Evolutionary conservation across 2,888 invertebrate genomes (phyloP), one percentile per base, ranked within the genome.

Genomic region (Euspilapteryx auroguttella): DNA sequence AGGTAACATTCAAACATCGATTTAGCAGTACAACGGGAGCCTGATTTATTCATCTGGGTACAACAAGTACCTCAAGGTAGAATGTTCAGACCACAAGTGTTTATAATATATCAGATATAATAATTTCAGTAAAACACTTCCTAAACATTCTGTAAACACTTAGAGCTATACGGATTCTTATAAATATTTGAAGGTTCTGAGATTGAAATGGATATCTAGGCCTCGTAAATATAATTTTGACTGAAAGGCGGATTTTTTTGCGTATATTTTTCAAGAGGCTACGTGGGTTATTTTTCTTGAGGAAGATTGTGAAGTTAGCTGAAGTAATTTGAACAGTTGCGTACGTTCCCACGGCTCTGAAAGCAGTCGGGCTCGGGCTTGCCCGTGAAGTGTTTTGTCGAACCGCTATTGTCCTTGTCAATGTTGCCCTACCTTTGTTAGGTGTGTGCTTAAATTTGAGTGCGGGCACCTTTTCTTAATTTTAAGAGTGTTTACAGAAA

Each of bases 161-260:
- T 71, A 75, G 73, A 75, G 73, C 75, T 75, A 68, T 58, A 43
- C 40, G 49, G 52, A 54, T 46, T 41, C 40, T 37, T 38, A 41
- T 47, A 35, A 28, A 37, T 37, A 36, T 34, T 39, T 38, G 43
- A 25, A 32, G 48, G 53, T 55, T 58, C 54, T 63, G 68, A 69
- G 66, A 63, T 54, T 53, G 50, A 48, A 44, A 41, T 21, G 20
- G 20, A 20, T 4, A 10, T 14, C n/a, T n/a, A n/a, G n/a, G n/a
- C n/a, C n/a, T n/a, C n/a, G 13, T 27, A 20, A 20, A 20, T 13
- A 21, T 21, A n/a, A n/a, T n/a, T n/a, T n/a, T n/a, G n/a, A n/a
- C n/a, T n/a, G n/a, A n/a, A n/a, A n/a, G n/a, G n/a, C n/a, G n/a
- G n/a, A n/a, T n/a, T n/a, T n/a, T n/a, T n/a, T n/a, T n/a, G n/a